Evolutionary conservation across 1,140 invertebrate genomes (phyloP).

Genomic region (Bombyx mori): ASM3026992v2 NC_085110.1:10043001-10043500

Average conservation of each 20-base stretch:
- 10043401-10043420: not conserved
- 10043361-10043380: conserved; percentile 14
- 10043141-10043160: conserved; percentile 67
- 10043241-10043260: conserved; percentile 12
- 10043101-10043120: conserved; percentile 11
- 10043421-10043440: conserved; percentile 9
- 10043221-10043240: conserved; percentile 46
- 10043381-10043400: conserved; percentile 1
- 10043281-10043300: conserved; percentile 1
- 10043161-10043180: conserved; percentile 62
- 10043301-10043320: conserved; percentile 48
- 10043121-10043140: conserved; percentile 71
- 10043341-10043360: conserved; percentile 18
- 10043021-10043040: not conserved
- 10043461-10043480: conserved; percentile 9
- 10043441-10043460: conserved; percentile 7
- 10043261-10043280: no score
- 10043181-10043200: conserved; percentile 12
- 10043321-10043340: conserved; percentile 32
- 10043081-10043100: conserved; percentile 2
- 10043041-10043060: not conserved
- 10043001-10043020: conserved; percentile 7
- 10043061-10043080: not conserved
- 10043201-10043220: conserved; percentile 5
- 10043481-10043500: conserved; percentile 7